Percentiles rank a stretch among this genome's conserved stretches.
These are phyloP conservation scores for Drosophila flavopinicola DNA, from an alignment of 2,888 invertebrate species.

Conservation along the genomic window DNA sequence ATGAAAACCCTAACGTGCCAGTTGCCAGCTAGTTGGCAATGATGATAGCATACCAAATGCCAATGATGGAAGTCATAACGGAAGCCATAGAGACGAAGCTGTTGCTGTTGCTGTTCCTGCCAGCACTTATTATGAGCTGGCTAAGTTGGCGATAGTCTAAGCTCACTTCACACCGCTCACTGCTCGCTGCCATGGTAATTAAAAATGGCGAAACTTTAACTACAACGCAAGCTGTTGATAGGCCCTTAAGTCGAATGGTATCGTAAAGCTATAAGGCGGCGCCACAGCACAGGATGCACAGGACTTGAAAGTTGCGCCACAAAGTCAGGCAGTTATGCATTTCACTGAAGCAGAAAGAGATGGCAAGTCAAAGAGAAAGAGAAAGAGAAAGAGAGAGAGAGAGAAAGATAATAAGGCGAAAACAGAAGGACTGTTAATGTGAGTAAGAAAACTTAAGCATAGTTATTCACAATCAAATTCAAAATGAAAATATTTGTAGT, in stretches of 20 bases:
- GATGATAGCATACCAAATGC: conserved; percentile 55
- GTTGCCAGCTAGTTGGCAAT: conserved; percentile 52
- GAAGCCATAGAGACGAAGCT: conserved; percentile 63
- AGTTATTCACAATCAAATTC: background rate
- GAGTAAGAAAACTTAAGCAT: background rate
- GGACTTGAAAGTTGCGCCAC: conserved; percentile 3
- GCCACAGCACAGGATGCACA: background rate
- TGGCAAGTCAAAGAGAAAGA: background rate
- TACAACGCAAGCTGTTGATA: conserved; percentile 66
- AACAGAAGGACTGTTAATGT: background rate
- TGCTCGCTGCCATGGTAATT: conserved; percentile 70
- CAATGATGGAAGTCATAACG: conserved; percentile 62
- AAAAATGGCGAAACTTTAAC: conserved; percentile 70
- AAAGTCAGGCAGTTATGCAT: conserved; percentile 4
- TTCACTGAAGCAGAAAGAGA: conserved; percentile 17
- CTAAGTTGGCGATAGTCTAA: conserved; percentile 61
- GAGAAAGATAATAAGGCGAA: background rate
- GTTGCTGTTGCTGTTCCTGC: conserved; percentile 37
- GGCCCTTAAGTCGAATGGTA: conserved; percentile 53
- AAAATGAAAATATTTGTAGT: background rate
- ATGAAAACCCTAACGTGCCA: conserved; percentile 50
- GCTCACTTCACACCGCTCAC: conserved; percentile 55
- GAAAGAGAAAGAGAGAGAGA: background rate
- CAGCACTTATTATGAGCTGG: conserved; percentile 70
- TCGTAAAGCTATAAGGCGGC: conserved; percentile 36